Base-by-base conservation (phyloP, 2,888 invertebrate genomes). In the Microplitis manilae region DNA sequence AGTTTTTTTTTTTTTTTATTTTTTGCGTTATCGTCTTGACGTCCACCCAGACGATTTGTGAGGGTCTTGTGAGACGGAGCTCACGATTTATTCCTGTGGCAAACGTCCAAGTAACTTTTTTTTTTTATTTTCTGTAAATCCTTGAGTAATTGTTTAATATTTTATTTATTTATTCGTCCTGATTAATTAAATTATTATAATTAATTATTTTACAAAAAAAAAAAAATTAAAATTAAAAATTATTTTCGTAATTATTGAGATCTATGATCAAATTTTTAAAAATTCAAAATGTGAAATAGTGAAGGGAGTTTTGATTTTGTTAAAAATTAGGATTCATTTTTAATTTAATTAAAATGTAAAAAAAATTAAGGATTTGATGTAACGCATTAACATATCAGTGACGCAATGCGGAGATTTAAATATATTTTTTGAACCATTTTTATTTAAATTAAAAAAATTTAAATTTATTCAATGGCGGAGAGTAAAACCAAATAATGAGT, bases 11-110 rank as follows among this genome's bases (percentile, higher is more conserved):
- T 13, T 50, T 50, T 50, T 8, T 50, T 5, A 2, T 50, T 50
- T 50, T 50, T 50, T 50, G 8, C 50, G 8, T 13, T 50, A 50
- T 41, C 72, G 73, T 68, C 69, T 50, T 15, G n/a, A 20, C 13
- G 67, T 68, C 40, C 68, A 68, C 39, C 68, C 77, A 39, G 68
- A 50, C 77, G 64, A 77, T 77, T 77, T 68, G 68, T 68, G 68
- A 40, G 67, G 17, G 60, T 76, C 38, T 60, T 30, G 17, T 60
- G 68, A 39, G 62, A 62, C 68, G 62, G 13, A 50, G 50, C 50
- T 50, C 13, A 50, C 50, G 13, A 50, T 50, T 50, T 50, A 50
- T 50, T 50, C 50, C 50, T 50, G 13, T 50, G 50, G 50, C 50
- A 50, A 13, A 50, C 50, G 13, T 50, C 50, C 50, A 50, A 50